phyloP scores from a whole-genome alignment of 2,113 vertebrate species.

The Anser cygnoides region DNA sequence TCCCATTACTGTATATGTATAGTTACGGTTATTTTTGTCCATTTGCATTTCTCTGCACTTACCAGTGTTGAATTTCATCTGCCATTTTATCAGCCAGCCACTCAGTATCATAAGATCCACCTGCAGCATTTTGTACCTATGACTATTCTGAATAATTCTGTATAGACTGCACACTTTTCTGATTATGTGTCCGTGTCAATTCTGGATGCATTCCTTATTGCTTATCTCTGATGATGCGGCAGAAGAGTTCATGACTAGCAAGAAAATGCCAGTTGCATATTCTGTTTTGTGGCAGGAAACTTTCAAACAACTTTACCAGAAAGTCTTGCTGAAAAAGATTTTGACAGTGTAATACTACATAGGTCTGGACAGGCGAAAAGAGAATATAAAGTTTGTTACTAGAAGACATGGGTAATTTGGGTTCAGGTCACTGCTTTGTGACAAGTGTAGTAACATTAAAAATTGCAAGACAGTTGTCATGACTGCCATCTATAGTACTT shows the following conservation, averaged over 20 bases:
- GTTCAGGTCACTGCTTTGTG: neutral
- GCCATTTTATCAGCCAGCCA: neutral
- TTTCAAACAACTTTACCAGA: neutral
- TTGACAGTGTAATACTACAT: neutral
- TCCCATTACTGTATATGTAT: neutral
- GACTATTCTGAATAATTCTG: neutral
- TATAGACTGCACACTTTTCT: neutral
- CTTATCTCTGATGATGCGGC: neutral
- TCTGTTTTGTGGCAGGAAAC: neutral
- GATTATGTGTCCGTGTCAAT: neutral
- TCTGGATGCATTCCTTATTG: neutral
- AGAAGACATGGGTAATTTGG: neutral
- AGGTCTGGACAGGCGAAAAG: fast-evolving
- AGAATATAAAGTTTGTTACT: neutral
- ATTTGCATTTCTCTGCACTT: neutral
- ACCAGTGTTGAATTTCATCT: neutral
- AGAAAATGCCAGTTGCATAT: neutral
- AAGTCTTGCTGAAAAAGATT: neutral
- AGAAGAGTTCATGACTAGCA: neutral
- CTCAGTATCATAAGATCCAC: neutral
- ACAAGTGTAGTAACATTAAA: neutral
- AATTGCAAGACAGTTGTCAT: neutral
- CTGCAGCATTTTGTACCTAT: neutral
- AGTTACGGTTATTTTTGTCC: neutral
- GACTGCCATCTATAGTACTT: neutral